A percentile compares a stretch with the other conserved stretches of the same genome.
phyloP scores from a whole-genome alignment of 2,888 invertebrate species.

The Eudasyphora cyanicolor region DNA sequence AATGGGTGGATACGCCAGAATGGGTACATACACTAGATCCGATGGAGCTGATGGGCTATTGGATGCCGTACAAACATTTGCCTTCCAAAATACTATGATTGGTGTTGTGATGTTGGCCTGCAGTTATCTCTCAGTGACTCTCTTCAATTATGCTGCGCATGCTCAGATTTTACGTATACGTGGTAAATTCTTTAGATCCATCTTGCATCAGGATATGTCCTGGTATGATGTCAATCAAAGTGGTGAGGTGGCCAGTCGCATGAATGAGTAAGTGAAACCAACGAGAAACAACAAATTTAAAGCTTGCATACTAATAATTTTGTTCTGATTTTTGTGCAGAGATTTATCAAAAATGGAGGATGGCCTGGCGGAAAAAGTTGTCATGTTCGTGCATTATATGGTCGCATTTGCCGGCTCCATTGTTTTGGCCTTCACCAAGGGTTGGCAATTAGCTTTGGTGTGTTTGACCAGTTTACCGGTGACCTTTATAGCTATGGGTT shows the following conservation, averaged over 20 bases:
- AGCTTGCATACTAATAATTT: no score
- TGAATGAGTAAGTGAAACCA: slow-evolving; percentile 85
- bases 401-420: slow-evolving; percentile 86
- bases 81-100: slow-evolving; percentile 83
- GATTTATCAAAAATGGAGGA: slow-evolving; percentile 89
- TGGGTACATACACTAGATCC: no score
- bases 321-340: slow-evolving; percentile 79
- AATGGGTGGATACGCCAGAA: slow-evolving; percentile 70
- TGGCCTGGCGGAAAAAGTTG: slow-evolving; percentile 91
- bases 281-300: no score
- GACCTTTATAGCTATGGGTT: slow-evolving; percentile 83
- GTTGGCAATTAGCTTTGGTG: slow-evolving; percentile 90
- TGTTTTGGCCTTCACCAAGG: slow-evolving; percentile 86
- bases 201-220: slow-evolving; percentile 87
- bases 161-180: slow-evolving; percentile 84
- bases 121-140: slow-evolving; percentile 84
- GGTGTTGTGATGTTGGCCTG: slow-evolving; percentile 83
- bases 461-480: slow-evolving; percentile 87
- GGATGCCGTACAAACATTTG: slow-evolving; percentile 82
- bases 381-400: slow-evolving; percentile 87
- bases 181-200: slow-evolving; percentile 84
- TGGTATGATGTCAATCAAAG: slow-evolving; percentile 88
- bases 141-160: slow-evolving; percentile 87
- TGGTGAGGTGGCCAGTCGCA: slow-evolving; percentile 87
- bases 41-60: slow-evolving; percentile 79